A percentile compares a stretch with the other conserved stretches of the same genome.
Conservation (phyloP, 1,140 invertebrate species). For the Eulimnadia texana region DNA sequence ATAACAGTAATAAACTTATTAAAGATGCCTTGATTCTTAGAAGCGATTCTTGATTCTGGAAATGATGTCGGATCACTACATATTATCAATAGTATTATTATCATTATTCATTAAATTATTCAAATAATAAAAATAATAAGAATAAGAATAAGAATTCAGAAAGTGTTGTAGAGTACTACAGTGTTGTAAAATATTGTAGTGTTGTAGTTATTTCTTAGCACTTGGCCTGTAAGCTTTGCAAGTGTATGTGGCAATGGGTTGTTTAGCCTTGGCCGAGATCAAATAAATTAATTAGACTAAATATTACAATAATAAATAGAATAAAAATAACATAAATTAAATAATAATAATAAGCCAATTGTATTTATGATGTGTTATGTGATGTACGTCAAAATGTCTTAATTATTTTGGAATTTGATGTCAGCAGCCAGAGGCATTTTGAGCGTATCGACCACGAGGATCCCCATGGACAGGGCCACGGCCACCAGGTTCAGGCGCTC, state of each 20-base stretch:
- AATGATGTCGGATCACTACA: no score
- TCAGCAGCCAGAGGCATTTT: conserved; percentile 22
- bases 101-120: no score
- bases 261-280: background rate
- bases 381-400: background rate
- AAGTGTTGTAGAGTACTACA: background rate
- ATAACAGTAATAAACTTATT: no score
- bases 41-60: no score
- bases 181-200: background rate
- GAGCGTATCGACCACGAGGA: conserved; percentile 20
- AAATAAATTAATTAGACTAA: no score
- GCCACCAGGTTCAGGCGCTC: conserved; percentile 19
- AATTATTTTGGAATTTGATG: conserved; percentile 5
- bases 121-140: no score
- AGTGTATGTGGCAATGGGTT: background rate
- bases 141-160: no score
- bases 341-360: background rate
- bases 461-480: conserved; percentile 19
- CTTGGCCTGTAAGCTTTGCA: no score
- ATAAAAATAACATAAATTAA: background rate
- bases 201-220: no score
- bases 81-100: no score
- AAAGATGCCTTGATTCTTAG: no score
- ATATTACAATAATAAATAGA: no score
- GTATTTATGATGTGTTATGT: background rate